These are phyloP conservation scores for Brachyptera risi DNA, from an alignment of 2,888 invertebrate genomes.

Conservation along the genomic window DNA sequence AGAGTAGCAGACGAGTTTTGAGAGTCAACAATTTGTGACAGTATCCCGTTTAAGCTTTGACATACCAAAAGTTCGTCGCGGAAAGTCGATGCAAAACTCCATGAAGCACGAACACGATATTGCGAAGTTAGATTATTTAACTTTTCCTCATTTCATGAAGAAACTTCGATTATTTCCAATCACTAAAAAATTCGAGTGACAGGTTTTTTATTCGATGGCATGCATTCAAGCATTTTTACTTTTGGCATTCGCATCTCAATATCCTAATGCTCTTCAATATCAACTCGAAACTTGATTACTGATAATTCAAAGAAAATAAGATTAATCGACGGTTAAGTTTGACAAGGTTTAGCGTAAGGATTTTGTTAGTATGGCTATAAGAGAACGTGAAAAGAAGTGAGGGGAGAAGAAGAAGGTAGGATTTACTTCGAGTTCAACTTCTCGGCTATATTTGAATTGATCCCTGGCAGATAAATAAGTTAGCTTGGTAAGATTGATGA, in stretches of 20 bases:
- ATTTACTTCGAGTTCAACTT: conserved; percentile 12
- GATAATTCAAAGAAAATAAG: conserved; percentile 19
- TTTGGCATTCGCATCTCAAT: no score
- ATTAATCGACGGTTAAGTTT: conserved; percentile 27
- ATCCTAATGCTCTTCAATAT: no score
- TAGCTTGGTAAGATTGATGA: conserved; percentile 7
- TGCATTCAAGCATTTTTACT: no score
- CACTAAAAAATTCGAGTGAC: neutral
- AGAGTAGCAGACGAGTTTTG: neutral
- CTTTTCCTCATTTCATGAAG: no score
- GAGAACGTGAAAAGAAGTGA: neutral
- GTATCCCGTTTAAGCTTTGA: neutral
- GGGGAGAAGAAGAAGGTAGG: neutral
- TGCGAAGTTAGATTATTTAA: neutral
- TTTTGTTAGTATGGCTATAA: neutral
- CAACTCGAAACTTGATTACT: conserved; percentile 19
- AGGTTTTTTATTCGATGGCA: neutral
- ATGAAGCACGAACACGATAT: neutral
- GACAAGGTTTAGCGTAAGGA: conserved; percentile 17
- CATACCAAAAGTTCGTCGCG: no score
- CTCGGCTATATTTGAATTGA: conserved; percentile 16
- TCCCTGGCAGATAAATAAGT: conserved; percentile 10
- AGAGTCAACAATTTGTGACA: neutral
- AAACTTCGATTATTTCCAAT: neutral
- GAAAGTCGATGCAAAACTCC: neutral